These are phyloP conservation scores for Ptychodera flava DNA, from an alignment of 35 echinoderm and acorn worm species.

Conservation along the genomic window DNA sequence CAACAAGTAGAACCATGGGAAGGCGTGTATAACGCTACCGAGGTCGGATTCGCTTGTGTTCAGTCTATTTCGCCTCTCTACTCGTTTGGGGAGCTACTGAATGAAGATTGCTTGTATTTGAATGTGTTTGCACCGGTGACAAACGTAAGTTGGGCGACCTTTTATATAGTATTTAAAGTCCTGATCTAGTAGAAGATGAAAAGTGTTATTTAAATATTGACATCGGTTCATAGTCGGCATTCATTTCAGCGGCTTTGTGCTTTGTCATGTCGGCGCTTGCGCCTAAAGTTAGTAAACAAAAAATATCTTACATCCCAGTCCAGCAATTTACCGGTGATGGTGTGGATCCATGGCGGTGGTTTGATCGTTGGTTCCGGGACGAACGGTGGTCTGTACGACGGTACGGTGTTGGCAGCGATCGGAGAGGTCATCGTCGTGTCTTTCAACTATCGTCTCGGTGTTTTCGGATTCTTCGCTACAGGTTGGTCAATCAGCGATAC, in stretches of 20 bases:
- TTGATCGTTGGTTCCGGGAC: not conserved
- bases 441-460: conserved; percentile 4
- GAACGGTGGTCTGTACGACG: not conserved
- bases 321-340: too few relatives aligned
- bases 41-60: conserved; percentile 32
- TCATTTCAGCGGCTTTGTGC: too few relatives aligned
- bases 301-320: too few relatives aligned
- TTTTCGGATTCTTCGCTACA: conserved; percentile 6
- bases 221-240: too few relatives aligned
- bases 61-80: not conserved
- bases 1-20: conserved; percentile 19
- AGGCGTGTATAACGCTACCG: conserved; percentile 14
- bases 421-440: conserved; percentile 9
- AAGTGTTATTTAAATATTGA: too few relatives aligned
- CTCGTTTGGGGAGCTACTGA: not conserved
- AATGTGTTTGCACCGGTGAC: too few relatives aligned
- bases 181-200: too few relatives aligned
- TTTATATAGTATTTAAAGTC: too few relatives aligned
- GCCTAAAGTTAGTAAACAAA: too few relatives aligned
- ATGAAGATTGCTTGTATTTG: conserved; percentile 18
- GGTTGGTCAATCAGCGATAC: not conserved
- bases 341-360: conserved; percentile 8
- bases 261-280: too few relatives aligned
- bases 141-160: too few relatives aligned
- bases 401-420: not conserved